A percentile compares a stretch with the other conserved stretches of the same genome.
Conservation (phyloP, 2,888 invertebrate species). For the Xanthorhoe designata region DNA sequence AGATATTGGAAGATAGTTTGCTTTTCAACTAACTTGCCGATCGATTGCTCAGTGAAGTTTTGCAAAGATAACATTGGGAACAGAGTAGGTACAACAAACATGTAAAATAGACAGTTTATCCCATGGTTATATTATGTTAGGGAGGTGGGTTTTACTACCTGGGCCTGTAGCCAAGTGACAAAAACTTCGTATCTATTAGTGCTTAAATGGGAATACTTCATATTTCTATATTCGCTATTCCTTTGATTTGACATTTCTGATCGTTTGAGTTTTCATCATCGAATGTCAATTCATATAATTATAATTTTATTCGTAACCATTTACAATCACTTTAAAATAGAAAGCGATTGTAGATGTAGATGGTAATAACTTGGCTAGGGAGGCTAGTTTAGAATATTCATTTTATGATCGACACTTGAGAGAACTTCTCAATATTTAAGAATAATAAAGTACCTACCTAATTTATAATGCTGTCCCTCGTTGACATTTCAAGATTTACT, state of each 20-base stretch:
- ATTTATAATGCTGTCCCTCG: not conserved
- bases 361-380: too few species aligned
- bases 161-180: too few species aligned
- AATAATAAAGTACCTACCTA: not conserved
- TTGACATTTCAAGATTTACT: conserved; percentile 1
- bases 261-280: too few species aligned
- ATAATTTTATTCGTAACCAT: too few species aligned
- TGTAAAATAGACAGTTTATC: not conserved
- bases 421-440: not conserved
- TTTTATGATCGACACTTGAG: not conserved
- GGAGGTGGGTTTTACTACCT: too few species aligned
- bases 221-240: too few species aligned
- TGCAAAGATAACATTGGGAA: not conserved
- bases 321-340: too few species aligned
- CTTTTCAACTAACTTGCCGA: not conserved
- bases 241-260: too few species aligned
- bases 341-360: too few species aligned
- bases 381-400: not conserved
- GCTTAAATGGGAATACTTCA: too few species aligned
- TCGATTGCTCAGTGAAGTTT: not conserved
- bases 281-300: too few species aligned
- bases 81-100: not conserved
- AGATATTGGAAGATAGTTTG: not conserved
- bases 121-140: not conserved
- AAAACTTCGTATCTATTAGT: too few species aligned